A percentile compares a stretch with the other conserved stretches of the same genome.
Evolutionary conservation across 2,797 vertebrate species (phyloP).

Genomic region (Spondyliosoma cantharus): DNA sequence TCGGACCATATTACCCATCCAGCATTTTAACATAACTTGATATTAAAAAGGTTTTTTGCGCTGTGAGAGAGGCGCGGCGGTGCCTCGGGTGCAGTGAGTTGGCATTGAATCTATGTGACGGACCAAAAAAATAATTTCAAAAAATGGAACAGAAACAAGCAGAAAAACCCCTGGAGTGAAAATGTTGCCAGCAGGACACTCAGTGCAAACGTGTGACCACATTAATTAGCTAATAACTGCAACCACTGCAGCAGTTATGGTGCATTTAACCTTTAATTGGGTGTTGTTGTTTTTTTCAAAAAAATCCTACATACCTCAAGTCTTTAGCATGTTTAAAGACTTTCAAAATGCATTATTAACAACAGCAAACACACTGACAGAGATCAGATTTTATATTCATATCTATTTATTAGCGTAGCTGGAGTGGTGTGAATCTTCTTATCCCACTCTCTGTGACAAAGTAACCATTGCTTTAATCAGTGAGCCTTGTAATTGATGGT

Average conservation of each 20-base stretch:
- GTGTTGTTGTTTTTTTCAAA: neutral
- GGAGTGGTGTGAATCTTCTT: too few relatives aligned
- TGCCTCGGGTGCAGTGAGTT: slow-evolving; percentile 30
- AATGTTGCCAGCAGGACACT: neutral
- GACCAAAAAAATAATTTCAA: slow-evolving; percentile 21
- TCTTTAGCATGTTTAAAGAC: neutral
- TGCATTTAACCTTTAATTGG: neutral
- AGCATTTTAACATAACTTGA: slow-evolving; percentile 32
- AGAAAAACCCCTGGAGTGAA: slow-evolving; percentile 2
- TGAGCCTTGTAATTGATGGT: neutral
- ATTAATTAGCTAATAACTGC: slow-evolving; percentile 6
- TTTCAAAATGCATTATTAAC: too few relatives aligned
- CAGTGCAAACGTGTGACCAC: slow-evolving; percentile 1
- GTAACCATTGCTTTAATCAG: neutral
- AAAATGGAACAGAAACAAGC: slow-evolving; percentile 12
- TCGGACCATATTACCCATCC: slow-evolving; percentile 21
- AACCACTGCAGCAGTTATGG: neutral
- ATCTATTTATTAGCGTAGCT: too few relatives aligned
- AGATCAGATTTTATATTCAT: too few relatives aligned
- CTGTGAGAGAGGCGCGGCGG: too few relatives aligned
- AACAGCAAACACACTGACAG: too few relatives aligned
- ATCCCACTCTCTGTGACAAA: too few relatives aligned
- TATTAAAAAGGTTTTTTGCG: slow-evolving; percentile 17
- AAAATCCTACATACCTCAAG: neutral
- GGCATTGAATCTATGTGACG: slow-evolving; percentile 32